Evolutionary conservation across 2,113 vertebrate genomes (phyloP).

Genomic region (Gnathonemus longibarbis): DNA sequence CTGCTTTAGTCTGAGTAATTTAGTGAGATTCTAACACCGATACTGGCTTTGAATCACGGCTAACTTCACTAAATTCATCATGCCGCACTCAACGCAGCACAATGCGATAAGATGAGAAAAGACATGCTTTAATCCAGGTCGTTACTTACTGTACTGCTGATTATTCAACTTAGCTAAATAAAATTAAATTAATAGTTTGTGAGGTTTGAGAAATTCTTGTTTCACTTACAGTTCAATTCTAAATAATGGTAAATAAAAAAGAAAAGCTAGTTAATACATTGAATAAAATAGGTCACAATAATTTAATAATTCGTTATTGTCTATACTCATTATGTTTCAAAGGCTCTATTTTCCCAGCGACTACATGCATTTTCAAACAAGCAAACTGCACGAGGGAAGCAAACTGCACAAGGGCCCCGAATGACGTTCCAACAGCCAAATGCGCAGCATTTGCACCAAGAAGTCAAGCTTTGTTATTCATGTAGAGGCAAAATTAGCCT

Average conservation of each 20-base stretch:
- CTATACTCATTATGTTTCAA: not conserved
- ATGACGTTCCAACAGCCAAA: not conserved
- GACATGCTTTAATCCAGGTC: not conserved
- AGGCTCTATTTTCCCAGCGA: not conserved
- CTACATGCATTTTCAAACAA: not conserved
- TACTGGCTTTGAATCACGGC: not conserved
- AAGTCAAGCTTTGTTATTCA: not conserved
- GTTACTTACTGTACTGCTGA: not conserved
- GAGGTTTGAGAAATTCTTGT: not conserved
- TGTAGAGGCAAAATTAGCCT: not conserved
- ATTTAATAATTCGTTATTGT: not conserved
- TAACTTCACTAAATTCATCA: not conserved
- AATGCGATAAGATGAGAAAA: not conserved
- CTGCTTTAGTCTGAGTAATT: not conserved
- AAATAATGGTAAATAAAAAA: not conserved
- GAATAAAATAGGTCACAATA: not conserved
- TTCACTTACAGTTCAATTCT: not conserved
- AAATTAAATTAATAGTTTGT: not conserved
- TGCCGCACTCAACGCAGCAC: not conserved
- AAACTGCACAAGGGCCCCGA: not conserved
- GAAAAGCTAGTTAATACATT: not conserved
- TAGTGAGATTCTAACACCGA: not conserved
- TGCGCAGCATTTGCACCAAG: not conserved
- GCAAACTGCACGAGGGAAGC: not conserved
- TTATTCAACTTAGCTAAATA: not conserved